phyloP scores from a whole-genome alignment of 2,888 invertebrate genomes.

The Thalpophila matura region DNA sequence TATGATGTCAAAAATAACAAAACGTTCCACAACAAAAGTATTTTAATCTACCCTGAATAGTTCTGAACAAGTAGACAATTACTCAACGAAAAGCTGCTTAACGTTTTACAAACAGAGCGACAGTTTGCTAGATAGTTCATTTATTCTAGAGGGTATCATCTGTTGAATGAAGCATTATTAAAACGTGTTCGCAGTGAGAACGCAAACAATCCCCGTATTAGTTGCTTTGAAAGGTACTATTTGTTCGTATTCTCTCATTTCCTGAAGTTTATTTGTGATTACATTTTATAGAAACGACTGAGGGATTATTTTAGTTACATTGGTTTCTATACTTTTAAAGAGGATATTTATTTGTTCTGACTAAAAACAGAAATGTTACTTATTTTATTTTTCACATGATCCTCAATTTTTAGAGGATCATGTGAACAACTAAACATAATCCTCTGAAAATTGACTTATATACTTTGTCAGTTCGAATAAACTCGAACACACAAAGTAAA shows the following conservation, averaged over 20 bases:
- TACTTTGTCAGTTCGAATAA: too few relatives aligned
- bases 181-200: conserved; percentile 65
- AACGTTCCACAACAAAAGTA: conserved; percentile 15
- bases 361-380: not conserved
- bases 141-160: conserved; percentile 66
- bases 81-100: conserved; percentile 55
- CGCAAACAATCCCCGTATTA: conserved; percentile 66
- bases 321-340: not conserved
- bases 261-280: conserved; percentile 24
- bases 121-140: conserved; percentile 63
- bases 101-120: conserved; percentile 60
- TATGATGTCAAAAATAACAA: conserved; percentile 29
- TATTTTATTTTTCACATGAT: too few relatives aligned
- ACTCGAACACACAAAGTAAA: too few relatives aligned
- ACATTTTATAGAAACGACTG: conserved; percentile 11
- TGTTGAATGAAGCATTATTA: conserved; percentile 70
- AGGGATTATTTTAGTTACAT: conserved; percentile 4
- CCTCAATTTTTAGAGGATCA: too few relatives aligned
- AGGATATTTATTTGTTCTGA: not conserved
- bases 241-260: conserved; percentile 33
- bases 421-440: too few relatives aligned
- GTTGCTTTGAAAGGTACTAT: conserved; percentile 60
- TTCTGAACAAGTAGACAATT: conserved; percentile 37
- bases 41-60: conserved; percentile 47
- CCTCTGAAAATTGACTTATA: too few relatives aligned